Evolutionary conservation across 1,140 invertebrate genomes (phyloP).

Genomic region (Aphidius gifuensis): DNA sequence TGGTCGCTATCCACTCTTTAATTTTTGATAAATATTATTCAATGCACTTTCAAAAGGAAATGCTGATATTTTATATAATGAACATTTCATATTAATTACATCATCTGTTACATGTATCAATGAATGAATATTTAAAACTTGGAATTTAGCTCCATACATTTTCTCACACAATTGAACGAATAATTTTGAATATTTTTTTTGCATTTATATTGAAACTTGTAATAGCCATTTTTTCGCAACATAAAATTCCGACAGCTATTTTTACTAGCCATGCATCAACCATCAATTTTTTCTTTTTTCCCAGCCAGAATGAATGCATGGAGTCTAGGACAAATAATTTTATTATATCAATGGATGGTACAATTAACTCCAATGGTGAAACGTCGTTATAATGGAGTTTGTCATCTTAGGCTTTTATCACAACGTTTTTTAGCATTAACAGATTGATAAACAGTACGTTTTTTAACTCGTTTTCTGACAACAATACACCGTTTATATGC

Average conservation of each 20-base stretch:
- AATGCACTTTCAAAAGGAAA: constrained; percentile 6
- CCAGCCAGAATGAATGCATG: constrained; percentile 12
- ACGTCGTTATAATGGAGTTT: neutral
- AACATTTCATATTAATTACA: neutral
- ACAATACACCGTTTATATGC: constrained; percentile 18
- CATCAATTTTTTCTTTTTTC: constrained; percentile 16
- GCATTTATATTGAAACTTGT: neutral
- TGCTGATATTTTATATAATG: neutral
- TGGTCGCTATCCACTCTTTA: neutral
- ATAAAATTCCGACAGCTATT: neutral
- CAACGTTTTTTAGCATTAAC: neutral
- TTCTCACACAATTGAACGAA: neutral
- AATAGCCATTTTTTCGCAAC: neutral
- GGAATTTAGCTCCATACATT: neutral
- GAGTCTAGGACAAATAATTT: neutral
- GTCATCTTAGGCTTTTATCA: neutral
- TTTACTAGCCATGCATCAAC: neutral
- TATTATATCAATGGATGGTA: constrained; percentile 2
- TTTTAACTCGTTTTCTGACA: neutral
- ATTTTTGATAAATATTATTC: neutral
- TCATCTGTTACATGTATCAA: neutral
- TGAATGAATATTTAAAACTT: neutral
- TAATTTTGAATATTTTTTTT: neutral
- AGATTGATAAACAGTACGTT: constrained; percentile 2
- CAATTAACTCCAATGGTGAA: constrained; percentile 1